phyloP scores from a whole-genome alignment of 2,888 invertebrate species.

The Brachyptera putata region DNA sequence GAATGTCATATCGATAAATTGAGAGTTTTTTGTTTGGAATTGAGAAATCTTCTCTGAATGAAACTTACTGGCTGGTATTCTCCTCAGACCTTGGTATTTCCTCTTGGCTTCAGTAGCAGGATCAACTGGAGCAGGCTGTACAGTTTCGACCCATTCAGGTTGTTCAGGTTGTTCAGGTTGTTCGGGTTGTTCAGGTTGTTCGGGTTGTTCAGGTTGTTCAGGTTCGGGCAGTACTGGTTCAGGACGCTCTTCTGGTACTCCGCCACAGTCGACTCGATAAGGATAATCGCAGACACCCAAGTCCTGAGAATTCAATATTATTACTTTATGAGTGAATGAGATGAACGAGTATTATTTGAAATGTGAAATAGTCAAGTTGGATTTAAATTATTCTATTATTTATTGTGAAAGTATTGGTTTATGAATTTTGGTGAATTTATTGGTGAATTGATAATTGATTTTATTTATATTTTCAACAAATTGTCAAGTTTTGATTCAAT shows the following conservation, averaged over 20 bases:
- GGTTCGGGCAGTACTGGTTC: conserved; percentile 29
- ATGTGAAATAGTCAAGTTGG: too few relatives aligned
- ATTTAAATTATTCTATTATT: too few relatives aligned
- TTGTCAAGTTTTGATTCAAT: too few relatives aligned
- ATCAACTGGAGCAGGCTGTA: conserved; percentile 22
- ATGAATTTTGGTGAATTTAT: too few relatives aligned
- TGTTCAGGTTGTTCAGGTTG: conserved; percentile 25
- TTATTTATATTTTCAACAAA: too few relatives aligned
- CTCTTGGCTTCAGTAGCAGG: conserved; percentile 15
- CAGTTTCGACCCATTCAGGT: conserved; percentile 13
- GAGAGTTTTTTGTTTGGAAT: too few relatives aligned
- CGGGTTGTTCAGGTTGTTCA: conserved; percentile 9
- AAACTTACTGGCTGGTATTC: conserved; percentile 13
- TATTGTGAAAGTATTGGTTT: too few relatives aligned
- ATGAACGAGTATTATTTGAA: too few relatives aligned
- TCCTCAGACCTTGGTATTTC: conserved; percentile 14
- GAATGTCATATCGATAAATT: too few relatives aligned
- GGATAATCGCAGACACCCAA: conserved; percentile 62
- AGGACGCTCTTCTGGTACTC: conserved; percentile 36
- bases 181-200: conserved; percentile 25
- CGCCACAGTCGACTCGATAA: conserved; percentile 55
- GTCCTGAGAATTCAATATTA: conserved; percentile 51
- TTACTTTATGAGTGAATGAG: too few relatives aligned
- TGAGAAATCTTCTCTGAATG: neutral
- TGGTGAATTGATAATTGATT: too few relatives aligned